Evolutionary conservation across 2,888 invertebrate species (phyloP), one percentile per base, ranked within the genome.

Genomic region (Oxyteleia sp.): DNA sequence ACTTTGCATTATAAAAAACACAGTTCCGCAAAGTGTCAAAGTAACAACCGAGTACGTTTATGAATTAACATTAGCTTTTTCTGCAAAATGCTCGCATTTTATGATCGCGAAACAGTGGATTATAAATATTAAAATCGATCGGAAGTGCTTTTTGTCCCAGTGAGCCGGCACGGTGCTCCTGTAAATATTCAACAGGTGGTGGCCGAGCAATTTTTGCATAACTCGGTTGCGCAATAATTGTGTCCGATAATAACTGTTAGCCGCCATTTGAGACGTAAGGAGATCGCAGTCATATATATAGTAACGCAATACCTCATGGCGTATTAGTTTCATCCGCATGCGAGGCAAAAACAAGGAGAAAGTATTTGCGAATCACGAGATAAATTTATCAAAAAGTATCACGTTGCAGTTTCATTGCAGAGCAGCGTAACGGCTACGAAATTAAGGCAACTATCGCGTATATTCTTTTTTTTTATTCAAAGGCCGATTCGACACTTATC

Each of bases 311-410:
- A 74, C 80, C 49, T 49, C 38, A 20, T 57, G 57, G 57, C 61
- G 45, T 75, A 81, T 81, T 55, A 45, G 75, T 75, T 81, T 81
- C 82, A 64, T 82, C 59, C 49, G 63, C 69, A 26, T 49, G 26
- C 55, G 57, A 49, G 20, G 71, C 57, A 69, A 71, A 61, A 72
- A 75, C 59, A 45, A 61, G 47, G 82, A 75, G 82, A 82, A 75
- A 82, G 82, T 71, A 63, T 57, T 75, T 11, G 43, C 59, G 47
- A 64, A 63, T 75, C 53, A 13, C 15, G 13, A 66, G 69, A 74
- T 71, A 71, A 71, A 71, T 57, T 63, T 55, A 71, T 64, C 26
- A 80, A 72, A 79, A 72, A 64, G 72, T 57, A 64, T 78, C 63
- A 20, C 43, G 18, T 51, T 63, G 78, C 53, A 64, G 43, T 51